Evolutionary conservation across 2,113 vertebrate species (phyloP).

Genomic region (Miniopterus natalensis): DNA sequence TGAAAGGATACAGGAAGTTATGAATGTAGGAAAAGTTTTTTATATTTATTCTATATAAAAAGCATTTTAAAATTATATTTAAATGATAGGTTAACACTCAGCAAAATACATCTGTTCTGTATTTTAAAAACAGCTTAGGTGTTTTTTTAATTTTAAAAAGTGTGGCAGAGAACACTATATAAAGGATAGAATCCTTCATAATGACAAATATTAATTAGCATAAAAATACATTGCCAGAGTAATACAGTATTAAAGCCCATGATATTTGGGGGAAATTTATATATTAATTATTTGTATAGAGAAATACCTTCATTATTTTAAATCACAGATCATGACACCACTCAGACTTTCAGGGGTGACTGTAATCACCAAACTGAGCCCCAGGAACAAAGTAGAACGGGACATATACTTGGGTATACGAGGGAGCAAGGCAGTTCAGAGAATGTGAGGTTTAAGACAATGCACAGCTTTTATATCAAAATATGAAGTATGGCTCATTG

Average conservation of each 20-base stretch:
- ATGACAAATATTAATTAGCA: background rate
- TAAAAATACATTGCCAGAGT: background rate
- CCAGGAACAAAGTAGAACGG: conserved; percentile 40
- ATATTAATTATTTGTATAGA: background rate
- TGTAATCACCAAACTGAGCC: background rate
- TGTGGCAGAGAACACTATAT: background rate
- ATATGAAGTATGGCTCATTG: background rate
- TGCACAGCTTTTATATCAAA: background rate
- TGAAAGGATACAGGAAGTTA: background rate
- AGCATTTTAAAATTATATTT: background rate
- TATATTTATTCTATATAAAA: background rate
- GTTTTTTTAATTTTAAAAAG: background rate
- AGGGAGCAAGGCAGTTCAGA: background rate
- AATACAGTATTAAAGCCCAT: background rate
- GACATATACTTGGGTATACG: background rate
- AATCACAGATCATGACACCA: background rate
- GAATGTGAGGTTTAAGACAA: background rate
- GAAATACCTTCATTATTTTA: background rate
- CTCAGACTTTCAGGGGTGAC: conserved; percentile 24
- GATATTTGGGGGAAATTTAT: background rate
- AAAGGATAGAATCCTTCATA: background rate
- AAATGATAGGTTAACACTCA: background rate
- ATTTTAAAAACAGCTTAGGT: background rate
- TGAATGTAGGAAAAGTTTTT: background rate
- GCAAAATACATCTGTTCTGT: background rate